phyloP scores from a whole-genome alignment of 2,888 invertebrate genomes.

The Cantharis nigra region DNA sequence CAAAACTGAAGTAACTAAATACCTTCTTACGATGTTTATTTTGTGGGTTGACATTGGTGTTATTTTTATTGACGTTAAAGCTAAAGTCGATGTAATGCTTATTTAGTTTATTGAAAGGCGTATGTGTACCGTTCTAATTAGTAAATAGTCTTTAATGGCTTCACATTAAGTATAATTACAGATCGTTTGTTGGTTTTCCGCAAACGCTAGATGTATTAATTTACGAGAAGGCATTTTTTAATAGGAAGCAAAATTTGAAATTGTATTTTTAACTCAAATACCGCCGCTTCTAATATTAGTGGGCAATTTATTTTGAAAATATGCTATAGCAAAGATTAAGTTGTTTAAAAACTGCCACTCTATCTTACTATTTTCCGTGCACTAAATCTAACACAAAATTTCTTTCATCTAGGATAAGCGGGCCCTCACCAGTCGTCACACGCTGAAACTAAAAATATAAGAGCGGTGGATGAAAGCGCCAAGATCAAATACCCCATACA shows the following conservation, averaged over 20 bases:
- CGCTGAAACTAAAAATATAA: background rate
- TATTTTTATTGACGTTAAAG: background rate
- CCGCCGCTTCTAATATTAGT: background rate
- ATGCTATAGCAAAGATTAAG: background rate
- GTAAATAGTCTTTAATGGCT: background rate
- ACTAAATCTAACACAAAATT: background rate
- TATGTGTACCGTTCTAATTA: background rate
- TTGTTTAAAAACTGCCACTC: background rate
- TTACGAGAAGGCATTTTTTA: background rate
- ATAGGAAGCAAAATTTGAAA: background rate
- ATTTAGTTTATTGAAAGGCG: background rate
- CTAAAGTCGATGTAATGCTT: background rate
- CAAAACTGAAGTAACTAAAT: background rate
- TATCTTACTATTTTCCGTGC: background rate
- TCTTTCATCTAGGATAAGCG: background rate
- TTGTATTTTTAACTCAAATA: background rate
- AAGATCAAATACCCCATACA: background rate
- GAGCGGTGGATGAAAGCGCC: background rate
- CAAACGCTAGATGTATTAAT: background rate
- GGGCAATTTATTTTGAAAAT: background rate
- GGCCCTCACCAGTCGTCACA: background rate
- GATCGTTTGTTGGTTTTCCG: background rate
- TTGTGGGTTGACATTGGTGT: background rate
- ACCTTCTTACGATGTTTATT: background rate
- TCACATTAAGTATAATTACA: background rate